These are phyloP conservation scores for Heteronetta atricapilla DNA, from an alignment of 2,113 vertebrate species.

Conservation along the genomic window DNA sequence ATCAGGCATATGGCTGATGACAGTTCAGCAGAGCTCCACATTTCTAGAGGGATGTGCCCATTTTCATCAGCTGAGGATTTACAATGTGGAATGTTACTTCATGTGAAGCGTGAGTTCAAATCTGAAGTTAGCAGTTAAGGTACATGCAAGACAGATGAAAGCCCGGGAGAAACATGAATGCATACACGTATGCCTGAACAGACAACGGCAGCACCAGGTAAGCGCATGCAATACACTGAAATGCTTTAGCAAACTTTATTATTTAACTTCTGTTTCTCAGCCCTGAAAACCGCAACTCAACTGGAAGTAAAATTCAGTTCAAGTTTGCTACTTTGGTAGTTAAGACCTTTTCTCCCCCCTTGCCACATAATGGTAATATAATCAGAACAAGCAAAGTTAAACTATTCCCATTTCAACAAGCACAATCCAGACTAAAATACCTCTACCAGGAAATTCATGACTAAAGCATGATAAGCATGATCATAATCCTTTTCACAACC, in stretches of 20 bases:
- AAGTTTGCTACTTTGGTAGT: not conserved
- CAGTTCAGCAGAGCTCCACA: not conserved
- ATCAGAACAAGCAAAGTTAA: not conserved
- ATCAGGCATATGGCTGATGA: not conserved
- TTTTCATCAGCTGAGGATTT: not conserved
- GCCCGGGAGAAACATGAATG: not conserved
- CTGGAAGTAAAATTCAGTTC: not conserved
- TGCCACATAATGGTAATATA: not conserved
- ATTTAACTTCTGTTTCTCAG: not conserved
- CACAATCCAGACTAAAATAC: not conserved
- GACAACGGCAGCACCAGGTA: not conserved
- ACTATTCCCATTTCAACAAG: not conserved
- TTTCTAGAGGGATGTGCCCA: not conserved
- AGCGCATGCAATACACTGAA: not conserved
- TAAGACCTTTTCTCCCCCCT: not conserved
- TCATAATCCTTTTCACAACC: slow-evolving; percentile 59
- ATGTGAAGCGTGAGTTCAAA: not conserved
- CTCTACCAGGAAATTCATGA: slow-evolving; percentile 38
- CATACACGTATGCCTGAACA: accelerated
- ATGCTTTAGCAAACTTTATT: not conserved
- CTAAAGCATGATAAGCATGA: slow-evolving; percentile 57
- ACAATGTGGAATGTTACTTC: not conserved
- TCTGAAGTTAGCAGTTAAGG: not conserved
- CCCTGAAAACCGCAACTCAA: not conserved
- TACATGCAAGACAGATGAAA: not conserved